Evolutionary conservation across 2,113 vertebrate genomes (phyloP).

Genomic region (Excalfactoria chinensis): DNA sequence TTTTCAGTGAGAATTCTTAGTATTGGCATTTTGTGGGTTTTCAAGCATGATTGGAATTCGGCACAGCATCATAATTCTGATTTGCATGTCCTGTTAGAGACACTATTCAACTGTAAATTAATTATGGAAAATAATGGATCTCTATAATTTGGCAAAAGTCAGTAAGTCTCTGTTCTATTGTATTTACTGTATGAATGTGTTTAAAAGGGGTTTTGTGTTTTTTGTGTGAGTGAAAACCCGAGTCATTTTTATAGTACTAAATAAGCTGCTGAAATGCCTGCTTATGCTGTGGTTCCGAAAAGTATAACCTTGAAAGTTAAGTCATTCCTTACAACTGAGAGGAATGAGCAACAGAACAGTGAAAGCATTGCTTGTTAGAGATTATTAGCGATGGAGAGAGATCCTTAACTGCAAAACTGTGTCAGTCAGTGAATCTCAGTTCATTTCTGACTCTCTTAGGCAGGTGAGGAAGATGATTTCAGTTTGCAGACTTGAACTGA

Average conservation of each 20-base stretch:
- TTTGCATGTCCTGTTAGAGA: constrained; percentile 27
- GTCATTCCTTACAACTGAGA: neutral
- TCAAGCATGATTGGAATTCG: neutral
- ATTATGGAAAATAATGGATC: constrained; percentile 31
- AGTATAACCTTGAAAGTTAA: neutral
- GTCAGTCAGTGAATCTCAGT: neutral
- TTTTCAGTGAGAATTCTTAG: neutral
- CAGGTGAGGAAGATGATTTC: neutral
- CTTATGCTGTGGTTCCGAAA: neutral
- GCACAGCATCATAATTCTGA: neutral
- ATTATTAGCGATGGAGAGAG: neutral
- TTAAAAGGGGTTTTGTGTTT: accelerated
- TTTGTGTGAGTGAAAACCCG: neutral
- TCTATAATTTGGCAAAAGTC: constrained; percentile 21
- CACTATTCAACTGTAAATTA: constrained; percentile 38
- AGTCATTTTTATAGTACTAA: neutral
- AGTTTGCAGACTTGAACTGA: neutral
- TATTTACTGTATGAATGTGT: neutral
- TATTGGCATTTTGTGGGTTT: neutral
- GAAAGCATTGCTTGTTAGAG: neutral
- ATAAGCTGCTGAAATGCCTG: neutral
- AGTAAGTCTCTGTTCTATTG: neutral
- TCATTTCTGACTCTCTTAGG: neutral
- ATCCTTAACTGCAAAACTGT: accelerated
- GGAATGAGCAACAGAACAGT: accelerated